Base-by-base conservation (phyloP, 1,140 invertebrate species). In the Eumaeus atala region DNA sequence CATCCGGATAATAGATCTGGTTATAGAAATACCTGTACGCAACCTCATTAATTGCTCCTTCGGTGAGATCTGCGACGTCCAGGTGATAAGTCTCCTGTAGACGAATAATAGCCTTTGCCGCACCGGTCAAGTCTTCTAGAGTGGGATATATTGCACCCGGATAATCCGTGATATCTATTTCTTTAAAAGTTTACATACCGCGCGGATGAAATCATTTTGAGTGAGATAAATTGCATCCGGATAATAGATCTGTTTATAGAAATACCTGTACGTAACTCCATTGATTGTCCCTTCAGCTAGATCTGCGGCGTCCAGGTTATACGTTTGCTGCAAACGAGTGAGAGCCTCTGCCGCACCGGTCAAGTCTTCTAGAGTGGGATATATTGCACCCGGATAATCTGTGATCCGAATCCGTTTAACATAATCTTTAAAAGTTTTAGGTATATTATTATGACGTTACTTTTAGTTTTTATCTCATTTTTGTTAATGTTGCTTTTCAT, bases 51-150 rank as follows among this genome's bases (percentile, higher is more conserved):
- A 99, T 89, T 66, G 94, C 91, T 35, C 98, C 98, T 49, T 93
- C 89, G 4, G n/a, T n/a, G n/a, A n/a, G n/a, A n/a, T n/a, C n/a
- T n/a, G n/a, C 89, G 9, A 97, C 97, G 48, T 98, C 93, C 42
- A 99, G 89, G 62, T 95, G 92, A 83, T 99, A 99, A 7, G 97
- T 99, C 74, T 98, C 96, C 84, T n/a, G n/a, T n/a, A n/a, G n/a
- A n/a, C n/a, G n/a, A n/a, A n/a, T n/a, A n/a, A n/a, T n/a, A n/a
- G n/a, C n/a, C n/a, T n/a, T n/a, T n/a, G n/a, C n/a, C n/a, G n/a
- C n/a, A n/a, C n/a, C n/a, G n/a, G n/a, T n/a, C n/a, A 99, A 88
- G n/a, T n/a, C n/a, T n/a, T n/a, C n/a, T n/a, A n/a, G n/a, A n/a
- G n/a, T n/a, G n/a, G n/a, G n/a, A n/a, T n/a, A n/a, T n/a, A n/a